A percentile compares a stretch with the other conserved stretches of the same genome.
phyloP scores from a whole-genome alignment of 2,113 vertebrate species.

The Pycnonotus jocosus region DNA sequence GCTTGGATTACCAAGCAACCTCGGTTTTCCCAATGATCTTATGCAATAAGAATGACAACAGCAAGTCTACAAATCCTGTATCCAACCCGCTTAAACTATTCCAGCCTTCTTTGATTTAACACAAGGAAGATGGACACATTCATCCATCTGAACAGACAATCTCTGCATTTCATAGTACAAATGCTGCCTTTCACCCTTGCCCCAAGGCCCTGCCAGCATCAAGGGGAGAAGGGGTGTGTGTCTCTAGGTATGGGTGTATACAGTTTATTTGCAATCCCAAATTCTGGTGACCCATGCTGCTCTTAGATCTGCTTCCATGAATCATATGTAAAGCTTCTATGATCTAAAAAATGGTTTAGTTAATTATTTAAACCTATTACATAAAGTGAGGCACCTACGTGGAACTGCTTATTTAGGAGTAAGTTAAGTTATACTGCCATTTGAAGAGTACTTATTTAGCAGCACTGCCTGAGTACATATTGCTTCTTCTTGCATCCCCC shows the following conservation, averaged over 20 bases:
- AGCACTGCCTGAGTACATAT: background rate
- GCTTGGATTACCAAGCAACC: background rate
- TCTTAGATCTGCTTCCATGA: background rate
- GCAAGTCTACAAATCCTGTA: background rate
- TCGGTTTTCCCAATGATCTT: fast-evolving
- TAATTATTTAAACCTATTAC: background rate
- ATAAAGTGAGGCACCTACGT: background rate
- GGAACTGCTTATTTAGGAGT: background rate
- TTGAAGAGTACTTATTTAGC: background rate
- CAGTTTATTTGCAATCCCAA: background rate
- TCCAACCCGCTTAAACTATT: background rate
- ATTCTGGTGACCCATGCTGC: background rate
- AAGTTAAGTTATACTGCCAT: background rate
- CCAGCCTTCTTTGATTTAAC: background rate
- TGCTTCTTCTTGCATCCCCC: background rate
- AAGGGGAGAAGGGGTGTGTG: background rate
- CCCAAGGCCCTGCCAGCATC: background rate
- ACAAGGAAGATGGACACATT: background rate
- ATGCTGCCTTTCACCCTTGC: background rate
- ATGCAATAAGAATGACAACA: background rate
- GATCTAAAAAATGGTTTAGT: background rate
- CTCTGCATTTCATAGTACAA: background rate
- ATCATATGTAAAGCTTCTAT: background rate
- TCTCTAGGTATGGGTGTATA: background rate
- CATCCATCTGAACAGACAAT: background rate